Evolutionary conservation across 2,797 vertebrate genomes (phyloP).

Genomic region (Nannoperca australis): DNA sequence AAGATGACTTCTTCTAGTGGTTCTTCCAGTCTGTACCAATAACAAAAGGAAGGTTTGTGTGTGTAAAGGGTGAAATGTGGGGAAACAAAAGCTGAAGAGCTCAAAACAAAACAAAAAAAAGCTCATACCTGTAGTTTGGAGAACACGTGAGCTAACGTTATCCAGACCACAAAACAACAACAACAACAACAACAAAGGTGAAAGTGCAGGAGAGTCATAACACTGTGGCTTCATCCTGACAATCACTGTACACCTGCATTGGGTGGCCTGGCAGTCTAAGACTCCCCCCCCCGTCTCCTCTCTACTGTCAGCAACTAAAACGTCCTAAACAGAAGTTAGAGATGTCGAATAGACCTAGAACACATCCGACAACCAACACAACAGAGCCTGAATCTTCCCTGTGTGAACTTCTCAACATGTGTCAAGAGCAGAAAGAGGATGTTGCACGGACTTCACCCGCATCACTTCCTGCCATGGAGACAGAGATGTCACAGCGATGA

Average conservation of each 20-base stretch:
- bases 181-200: neutral
- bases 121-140: neutral
- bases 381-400: neutral
- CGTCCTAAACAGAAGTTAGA: neutral
- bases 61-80: neutral
- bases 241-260: neutral
- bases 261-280: neutral
- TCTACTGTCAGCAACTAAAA: neutral
- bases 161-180: neutral
- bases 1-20: neutral
- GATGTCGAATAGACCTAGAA: neutral
- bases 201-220: neutral
- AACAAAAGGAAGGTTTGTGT: neutral
- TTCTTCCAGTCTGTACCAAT: too few relatives aligned
- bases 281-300: neutral
- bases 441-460: constrained; percentile 10
- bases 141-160: neutral
- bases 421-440: constrained; percentile 42
- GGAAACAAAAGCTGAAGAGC: neutral
- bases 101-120: neutral
- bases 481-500: constrained; percentile 34
- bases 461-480: constrained; percentile 60
- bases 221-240: neutral
- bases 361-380: neutral
- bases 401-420: neutral